Evolutionary conservation across 2,113 vertebrate species (phyloP), one percentile per base, ranked within the genome.

Genomic region (Halichoerus grypus): DNA sequence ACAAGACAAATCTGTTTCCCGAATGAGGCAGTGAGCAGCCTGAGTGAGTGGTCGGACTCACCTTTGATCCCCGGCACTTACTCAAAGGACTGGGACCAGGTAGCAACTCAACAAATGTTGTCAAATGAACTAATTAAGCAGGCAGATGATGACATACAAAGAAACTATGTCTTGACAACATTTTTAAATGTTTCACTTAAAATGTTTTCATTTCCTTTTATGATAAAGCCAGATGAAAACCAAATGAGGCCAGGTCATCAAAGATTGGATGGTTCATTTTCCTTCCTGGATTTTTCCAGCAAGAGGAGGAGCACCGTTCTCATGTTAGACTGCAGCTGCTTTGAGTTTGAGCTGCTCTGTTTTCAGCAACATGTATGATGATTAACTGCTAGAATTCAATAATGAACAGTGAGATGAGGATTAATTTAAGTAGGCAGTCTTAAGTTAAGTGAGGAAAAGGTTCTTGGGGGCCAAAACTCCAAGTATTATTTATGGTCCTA

Each of bases 401-500:
- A 83, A 69, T 61, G 13, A 74, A 26, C 51, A 36, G 5, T 21
- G 57, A 89, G 77, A 28, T 81, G 28, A 84, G 39, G 22, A 51
- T 42, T 63, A 71, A 86, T 89, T 92, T 76, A 91, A 91, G 89
- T 10, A 76, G 4, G 51, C 3, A 31, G 31, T 51, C 77, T 71
- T 88, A 24, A 82, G 11, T 93, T 90, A 82, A 74, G 33, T 15
- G 57, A 97, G 53, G 53, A 71, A 59, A 88, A 57, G 51, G 6
- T 83, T 80, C 57, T 26, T 7, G 7, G 0, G 74, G 74, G n/a
- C n/a, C 81, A 1, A 76, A 69, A 82, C 79, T 49, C 28, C n/a
- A 89, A 87, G 51, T 85, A 55, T 53, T 88, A 89, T 92, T 95
- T 92, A 81, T 59, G 89, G 31, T 84, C 61, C 42, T 49, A 88